Conservation (phyloP, 2,113 vertebrate genomes). For the Eclectus roratus region DNA sequence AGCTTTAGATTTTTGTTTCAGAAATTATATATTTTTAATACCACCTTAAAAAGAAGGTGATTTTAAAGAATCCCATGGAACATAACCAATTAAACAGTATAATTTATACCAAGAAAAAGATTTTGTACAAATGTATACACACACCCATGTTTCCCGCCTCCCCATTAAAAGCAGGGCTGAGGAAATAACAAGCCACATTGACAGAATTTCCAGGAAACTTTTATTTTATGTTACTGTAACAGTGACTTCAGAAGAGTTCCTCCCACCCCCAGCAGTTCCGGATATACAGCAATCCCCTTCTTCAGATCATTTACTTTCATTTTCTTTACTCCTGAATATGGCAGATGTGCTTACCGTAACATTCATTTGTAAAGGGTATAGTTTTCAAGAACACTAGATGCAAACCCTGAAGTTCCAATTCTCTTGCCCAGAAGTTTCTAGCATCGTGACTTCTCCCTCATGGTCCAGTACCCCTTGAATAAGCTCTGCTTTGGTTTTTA, state of each 20-base stretch:
- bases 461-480: background rate
- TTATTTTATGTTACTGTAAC: background rate
- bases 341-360: background rate
- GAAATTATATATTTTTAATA: background rate
- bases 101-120: background rate
- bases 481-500: background rate
- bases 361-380: background rate
- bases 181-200: background rate
- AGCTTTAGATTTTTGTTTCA: background rate
- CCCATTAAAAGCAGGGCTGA: background rate
- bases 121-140: background rate
- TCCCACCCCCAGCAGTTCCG: background rate
- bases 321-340: background rate
- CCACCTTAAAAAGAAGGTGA: background rate
- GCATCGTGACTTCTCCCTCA: background rate
- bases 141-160: rapidly evolving
- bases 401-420: background rate
- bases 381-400: background rate
- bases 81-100: background rate
- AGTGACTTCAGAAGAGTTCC: background rate
- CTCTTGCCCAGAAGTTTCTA: background rate
- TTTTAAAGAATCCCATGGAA: background rate
- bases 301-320: background rate
- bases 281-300: background rate
- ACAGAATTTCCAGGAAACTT: background rate